phyloP scores from a whole-genome alignment of 2,797 vertebrate genomes.

The Mionectes olivaceus region DNA sequence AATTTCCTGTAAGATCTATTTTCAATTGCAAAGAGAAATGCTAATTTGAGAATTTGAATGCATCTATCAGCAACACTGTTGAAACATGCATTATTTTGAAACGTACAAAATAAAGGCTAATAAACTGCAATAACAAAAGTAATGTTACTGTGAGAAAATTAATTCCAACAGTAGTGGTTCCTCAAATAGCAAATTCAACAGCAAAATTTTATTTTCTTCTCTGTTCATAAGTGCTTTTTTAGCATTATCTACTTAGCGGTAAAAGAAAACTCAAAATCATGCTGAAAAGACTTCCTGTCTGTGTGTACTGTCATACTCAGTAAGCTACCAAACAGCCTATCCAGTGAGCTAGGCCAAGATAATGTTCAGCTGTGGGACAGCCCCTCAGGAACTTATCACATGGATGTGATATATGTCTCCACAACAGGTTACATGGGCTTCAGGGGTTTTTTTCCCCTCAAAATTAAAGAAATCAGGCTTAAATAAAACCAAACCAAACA shows the following conservation, averaged over 20 bases:
- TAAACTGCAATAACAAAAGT: neutral
- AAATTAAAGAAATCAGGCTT: neutral
- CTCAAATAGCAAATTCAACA: neutral
- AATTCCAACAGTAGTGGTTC: neutral
- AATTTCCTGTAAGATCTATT: neutral
- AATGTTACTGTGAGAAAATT: neutral
- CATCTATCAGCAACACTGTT: neutral
- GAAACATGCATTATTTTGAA: neutral
- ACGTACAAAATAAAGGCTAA: neutral
- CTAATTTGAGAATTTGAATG: neutral
- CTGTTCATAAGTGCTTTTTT: neutral
- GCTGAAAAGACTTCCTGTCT: neutral
- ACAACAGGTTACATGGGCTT: neutral
- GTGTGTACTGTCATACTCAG: neutral
- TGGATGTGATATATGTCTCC: neutral
- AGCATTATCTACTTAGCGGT: neutral
- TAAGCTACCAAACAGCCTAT: neutral
- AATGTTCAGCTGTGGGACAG: neutral
- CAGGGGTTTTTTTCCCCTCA: neutral
- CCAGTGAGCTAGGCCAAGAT: neutral
- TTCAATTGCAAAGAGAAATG: neutral
- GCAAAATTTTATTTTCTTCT: neutral
- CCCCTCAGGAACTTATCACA: rapidly evolving
- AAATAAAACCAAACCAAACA: neutral
- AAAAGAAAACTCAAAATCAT: neutral